Evolutionary conservation across 2,888 invertebrate genomes (phyloP), one percentile per base, ranked within the genome.

Genomic region (Leucania comma): DNA sequence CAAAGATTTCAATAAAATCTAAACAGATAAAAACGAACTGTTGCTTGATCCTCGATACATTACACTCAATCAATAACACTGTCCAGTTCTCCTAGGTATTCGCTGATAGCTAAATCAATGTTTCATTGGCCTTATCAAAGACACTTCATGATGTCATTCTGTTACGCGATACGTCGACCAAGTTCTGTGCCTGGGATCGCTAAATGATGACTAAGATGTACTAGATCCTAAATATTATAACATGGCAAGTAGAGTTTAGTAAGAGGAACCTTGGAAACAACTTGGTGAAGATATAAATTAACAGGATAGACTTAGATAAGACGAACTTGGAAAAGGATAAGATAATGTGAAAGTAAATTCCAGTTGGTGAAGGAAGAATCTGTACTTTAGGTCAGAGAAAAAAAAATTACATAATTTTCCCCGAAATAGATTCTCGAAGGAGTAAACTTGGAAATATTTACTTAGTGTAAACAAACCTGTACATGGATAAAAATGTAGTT

Each of bases 191-290:
- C 60, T 70, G 66, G 56, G 63, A 78, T 57, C 67, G 78, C 60
- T 82, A 72, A 78, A 72, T 61, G 82, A 78, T 78, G 78, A 82
- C 82, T 78, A 78, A 82, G 35, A n/a, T 38, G 26, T n/a, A 48
- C 35, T 38, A 62, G 59, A 59, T 58, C 48, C 53, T 14, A 54
- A 46, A 54, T 42, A 29, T 46, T 64, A 22, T 26, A 54, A 60
- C 29, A 38, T 20, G 20, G 53, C 22, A 64, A 51, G 26, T 42
- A 32, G 22, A 50, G 53, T 57, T 14, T 46, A 50, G 8, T 32
- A 29, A 20, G 51, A 26, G 12, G 1, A 42, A 14, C 14, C 24
- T 26, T n/a, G 35, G 14, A 26, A 35, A 51, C 22, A 9, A 60
- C 5, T 50, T 50, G 32, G 6, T 59, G 24, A n/a, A 56, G n/a